A percentile compares a stretch with the other conserved stretches of the same genome.
Conservation (phyloP, 92 coral and sea anemone species). For the Epizoanthus stellaris region DNA sequence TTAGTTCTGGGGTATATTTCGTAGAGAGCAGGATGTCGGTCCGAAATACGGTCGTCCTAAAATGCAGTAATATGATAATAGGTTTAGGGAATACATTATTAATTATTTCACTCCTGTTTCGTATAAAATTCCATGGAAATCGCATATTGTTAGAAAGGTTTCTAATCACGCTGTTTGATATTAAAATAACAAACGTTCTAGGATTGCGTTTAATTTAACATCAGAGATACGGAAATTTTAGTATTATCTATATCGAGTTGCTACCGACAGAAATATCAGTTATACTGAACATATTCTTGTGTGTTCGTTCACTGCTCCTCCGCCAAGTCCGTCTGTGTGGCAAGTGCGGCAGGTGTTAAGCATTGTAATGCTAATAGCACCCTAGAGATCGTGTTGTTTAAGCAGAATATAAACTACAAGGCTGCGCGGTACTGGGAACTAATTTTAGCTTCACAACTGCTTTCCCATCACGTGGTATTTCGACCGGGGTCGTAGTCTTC, state of each 20-base stretch:
- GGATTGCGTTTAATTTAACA: not conserved
- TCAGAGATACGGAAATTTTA: no score
- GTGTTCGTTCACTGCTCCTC: not conserved
- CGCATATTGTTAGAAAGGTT: not conserved
- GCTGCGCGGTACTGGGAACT: slow-evolving; percentile 18
- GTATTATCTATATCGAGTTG: not conserved
- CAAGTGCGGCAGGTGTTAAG: slow-evolving; percentile 9
- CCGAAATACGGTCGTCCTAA: not conserved
- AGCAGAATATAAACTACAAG: not conserved
- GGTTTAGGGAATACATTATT: slow-evolving; percentile 51
- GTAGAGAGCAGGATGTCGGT: not conserved
- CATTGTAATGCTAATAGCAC: slow-evolving; percentile 9
- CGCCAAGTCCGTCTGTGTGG: not conserved
- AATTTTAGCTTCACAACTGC: not conserved
- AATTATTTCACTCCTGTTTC: slow-evolving; percentile 30
- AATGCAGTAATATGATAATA: slow-evolving; percentile 52
- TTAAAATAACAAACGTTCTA: not conserved
- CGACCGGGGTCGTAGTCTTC: no score
- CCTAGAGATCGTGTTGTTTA: slow-evolving; percentile 3
- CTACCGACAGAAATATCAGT: not conserved
- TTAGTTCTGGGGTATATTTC: not conserved
- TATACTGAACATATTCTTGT: not conserved
- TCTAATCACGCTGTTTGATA: not conserved
- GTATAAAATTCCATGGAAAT: slow-evolving; percentile 35
- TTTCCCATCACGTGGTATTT: no score